A percentile compares a stretch with the other conserved stretches of the same genome.
phyloP scores from a whole-genome alignment of 2,888 invertebrate genomes.

The Megalurothrips usitatus region DNA sequence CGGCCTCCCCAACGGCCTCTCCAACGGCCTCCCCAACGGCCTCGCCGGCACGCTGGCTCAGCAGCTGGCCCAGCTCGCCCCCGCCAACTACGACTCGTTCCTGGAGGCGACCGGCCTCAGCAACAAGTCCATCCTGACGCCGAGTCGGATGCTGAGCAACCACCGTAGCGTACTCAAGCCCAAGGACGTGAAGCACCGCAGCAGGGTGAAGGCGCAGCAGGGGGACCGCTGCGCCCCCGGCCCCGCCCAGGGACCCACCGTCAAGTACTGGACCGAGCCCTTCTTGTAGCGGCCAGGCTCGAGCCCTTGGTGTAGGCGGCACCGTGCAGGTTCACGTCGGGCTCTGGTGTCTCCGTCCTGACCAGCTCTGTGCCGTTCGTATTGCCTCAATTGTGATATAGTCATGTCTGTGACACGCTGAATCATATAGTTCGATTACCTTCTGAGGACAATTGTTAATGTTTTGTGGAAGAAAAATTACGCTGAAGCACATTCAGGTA shows the following conservation, averaged over 20 bases:
- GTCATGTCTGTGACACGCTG: no score
- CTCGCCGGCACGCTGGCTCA: slow-evolving; percentile 34
- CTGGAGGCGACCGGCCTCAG: slow-evolving; percentile 74
- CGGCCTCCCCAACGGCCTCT: slow-evolving; percentile 42
- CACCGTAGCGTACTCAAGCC: slow-evolving; percentile 72
- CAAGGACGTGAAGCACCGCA: slow-evolving; percentile 71
- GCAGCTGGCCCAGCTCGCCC: slow-evolving; percentile 39
- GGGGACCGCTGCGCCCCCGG: slow-evolving; percentile 48
- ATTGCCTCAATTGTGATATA: no score
- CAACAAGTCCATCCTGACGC: slow-evolving; percentile 70
- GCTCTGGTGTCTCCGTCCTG: no score
- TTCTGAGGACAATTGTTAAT: no score
- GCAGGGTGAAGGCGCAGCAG: slow-evolving; percentile 59
- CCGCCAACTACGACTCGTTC: slow-evolving; percentile 63
- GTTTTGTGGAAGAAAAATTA: no score
- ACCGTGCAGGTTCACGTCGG: no score
- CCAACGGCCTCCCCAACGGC: slow-evolving; percentile 34
- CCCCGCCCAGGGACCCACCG: slow-evolving; percentile 39
- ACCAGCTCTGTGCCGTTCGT: no score
- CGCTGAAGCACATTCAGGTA: no score
- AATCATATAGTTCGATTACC: no score
- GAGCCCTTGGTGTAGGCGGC: not conserved
- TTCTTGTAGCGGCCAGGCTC: slow-evolving; percentile 40
- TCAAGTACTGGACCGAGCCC: slow-evolving; percentile 51
- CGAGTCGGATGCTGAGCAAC: slow-evolving; percentile 64